Conservation (phyloP, 2,113 vertebrate genomes). For the Sarotherodon lohbergeri region DNA sequence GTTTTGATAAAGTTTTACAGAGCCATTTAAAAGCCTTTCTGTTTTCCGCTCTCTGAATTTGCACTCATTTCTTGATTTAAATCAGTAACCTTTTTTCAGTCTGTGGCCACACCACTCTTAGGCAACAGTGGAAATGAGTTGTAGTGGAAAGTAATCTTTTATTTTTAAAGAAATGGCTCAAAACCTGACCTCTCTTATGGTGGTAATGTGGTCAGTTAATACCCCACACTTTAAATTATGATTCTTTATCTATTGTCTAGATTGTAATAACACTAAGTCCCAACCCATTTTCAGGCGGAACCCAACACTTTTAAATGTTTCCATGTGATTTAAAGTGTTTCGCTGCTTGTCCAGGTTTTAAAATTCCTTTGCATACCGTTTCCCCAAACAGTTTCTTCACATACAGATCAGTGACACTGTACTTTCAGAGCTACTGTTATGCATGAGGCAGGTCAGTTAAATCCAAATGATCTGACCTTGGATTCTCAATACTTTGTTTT, state of each 20-base stretch:
- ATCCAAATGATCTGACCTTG: neutral
- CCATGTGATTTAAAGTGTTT: neutral
- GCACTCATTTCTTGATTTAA: neutral
- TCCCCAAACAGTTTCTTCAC: neutral
- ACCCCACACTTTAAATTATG: neutral
- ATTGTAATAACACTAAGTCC: neutral
- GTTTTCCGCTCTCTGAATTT: neutral
- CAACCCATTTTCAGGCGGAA: neutral
- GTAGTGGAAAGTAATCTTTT: constrained; percentile 12
- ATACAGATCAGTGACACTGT: neutral
- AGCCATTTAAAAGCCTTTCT: neutral
- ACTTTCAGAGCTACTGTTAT: neutral
- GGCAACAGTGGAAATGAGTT: neutral
- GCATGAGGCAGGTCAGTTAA: neutral
- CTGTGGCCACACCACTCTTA: neutral
- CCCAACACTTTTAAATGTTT: neutral
- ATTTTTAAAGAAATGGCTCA: constrained; percentile 34
- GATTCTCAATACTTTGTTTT: neutral
- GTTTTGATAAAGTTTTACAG: constrained; percentile 24
- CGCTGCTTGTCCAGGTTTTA: neutral
- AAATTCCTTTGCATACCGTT: neutral
- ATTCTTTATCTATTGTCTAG: neutral
- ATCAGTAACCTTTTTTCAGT: neutral
- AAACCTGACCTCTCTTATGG: constrained; percentile 58
- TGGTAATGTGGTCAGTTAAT: constrained; percentile 65